phyloP scores from a whole-genome alignment of 2,797 vertebrate species.

The Nyctalus aviator region DNA sequence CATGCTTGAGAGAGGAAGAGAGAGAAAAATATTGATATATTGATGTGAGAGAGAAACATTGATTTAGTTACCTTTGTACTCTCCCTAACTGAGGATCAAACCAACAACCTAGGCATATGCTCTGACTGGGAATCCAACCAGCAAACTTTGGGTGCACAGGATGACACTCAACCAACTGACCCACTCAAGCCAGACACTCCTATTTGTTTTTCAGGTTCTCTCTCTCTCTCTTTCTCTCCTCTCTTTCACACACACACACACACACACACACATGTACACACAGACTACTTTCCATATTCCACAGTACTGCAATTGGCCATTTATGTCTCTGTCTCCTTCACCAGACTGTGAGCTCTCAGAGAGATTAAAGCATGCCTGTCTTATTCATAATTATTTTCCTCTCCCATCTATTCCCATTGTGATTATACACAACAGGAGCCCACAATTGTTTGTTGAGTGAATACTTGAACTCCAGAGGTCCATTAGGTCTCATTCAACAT shows the following conservation, averaged over 20 bases:
- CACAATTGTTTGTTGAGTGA: constrained; percentile 34
- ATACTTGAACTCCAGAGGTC: neutral
- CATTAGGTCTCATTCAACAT: constrained; percentile 13
- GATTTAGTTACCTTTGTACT: neutral
- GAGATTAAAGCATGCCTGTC: neutral
- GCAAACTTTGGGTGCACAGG: neutral
- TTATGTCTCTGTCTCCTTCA: neutral
- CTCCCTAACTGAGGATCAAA: too few relatives aligned
- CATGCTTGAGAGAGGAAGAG: too few relatives aligned
- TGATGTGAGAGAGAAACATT: too few relatives aligned
- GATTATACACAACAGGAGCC: neutral
- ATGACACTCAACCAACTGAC: too few relatives aligned
- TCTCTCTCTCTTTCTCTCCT: neutral
- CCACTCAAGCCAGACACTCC: neutral
- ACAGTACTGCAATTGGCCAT: neutral
- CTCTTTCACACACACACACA: too few relatives aligned
- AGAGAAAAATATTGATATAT: too few relatives aligned
- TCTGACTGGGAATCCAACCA: neutral
- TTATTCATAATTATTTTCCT: neutral
- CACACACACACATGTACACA: neutral
- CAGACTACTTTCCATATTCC: neutral
- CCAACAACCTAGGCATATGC: too few relatives aligned
- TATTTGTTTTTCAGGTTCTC: neutral
- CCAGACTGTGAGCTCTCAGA: neutral
- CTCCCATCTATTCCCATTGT: neutral